Base-by-base conservation (phyloP, 2,888 invertebrate genomes). In the Drosophila anceps region DNA sequence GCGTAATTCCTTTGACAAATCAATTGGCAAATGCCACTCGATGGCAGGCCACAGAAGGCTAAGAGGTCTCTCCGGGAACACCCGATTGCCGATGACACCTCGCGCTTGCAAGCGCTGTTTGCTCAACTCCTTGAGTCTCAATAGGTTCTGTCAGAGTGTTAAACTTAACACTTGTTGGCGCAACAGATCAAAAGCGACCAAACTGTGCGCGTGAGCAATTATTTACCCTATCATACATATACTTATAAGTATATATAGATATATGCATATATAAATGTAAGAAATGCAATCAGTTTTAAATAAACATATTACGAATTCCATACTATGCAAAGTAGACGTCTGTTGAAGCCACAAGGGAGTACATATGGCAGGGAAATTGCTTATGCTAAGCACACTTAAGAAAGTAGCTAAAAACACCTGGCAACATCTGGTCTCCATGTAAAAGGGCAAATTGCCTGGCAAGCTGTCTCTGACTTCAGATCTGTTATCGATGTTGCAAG, bases 1-100 rank as follows among this genome's bases (percentile, higher is more conserved):
- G 57, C 82, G 82, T 79, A 85, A 85, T 86, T 79, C 88, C 83
- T 89, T 88, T 85, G 88, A 82, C 79, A 89, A 85, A 88, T 89
- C 86, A 86, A 77, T 85, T 66, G 90, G 64, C 67, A 82, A 74
- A 73, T 41, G 68, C 20, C 58, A 71, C 76, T 75, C 46, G 10
- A 64, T 39, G 54, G 31, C 44, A 8, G 15, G 33, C 59, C 70
- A 71, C 88, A 83, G 75, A 86, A 78, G 88, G 84, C 81, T 57
- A 35, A 88, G 88, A 53, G 50, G 41, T 63, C 76, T 58, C 69
- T 85, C 48, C 59, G 61, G 68, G n/a, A 39, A 43, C 69, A 69
- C 60, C 76, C 80, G 71, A 71, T 73, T 73, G 70, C 65, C 50
- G 61, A 54, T 69, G 62, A 76, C 83, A 83, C 83, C 82, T 87